Evolutionary conservation across 1,140 invertebrate species (phyloP).

Genomic region (Radopholus similis): DNA sequence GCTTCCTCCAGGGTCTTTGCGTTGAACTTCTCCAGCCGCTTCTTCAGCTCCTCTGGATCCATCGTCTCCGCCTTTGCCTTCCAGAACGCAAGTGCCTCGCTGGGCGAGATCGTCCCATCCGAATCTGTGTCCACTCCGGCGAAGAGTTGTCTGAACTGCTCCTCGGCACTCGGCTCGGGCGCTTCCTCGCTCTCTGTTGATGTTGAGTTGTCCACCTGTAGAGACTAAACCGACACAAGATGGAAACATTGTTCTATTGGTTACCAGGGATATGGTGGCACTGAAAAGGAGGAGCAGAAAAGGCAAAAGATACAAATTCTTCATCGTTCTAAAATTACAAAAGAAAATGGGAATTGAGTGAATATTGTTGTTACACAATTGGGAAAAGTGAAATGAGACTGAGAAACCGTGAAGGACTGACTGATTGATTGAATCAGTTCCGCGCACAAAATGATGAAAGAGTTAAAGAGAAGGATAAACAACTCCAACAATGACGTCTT

Average conservation of each 20-base stretch:
- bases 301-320: too few species aligned
- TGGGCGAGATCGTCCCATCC: not conserved
- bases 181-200: not conserved
- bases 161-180: not conserved
- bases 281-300: not conserved
- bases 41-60: slow-evolving; percentile 4
- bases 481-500: too few species aligned
- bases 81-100: not conserved
- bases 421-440: not conserved
- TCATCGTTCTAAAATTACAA: too few species aligned
- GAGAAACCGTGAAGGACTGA: not conserved
- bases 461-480: not conserved
- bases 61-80: not conserved
- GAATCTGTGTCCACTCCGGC: not conserved
- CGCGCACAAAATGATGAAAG: not conserved
- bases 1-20: slow-evolving; percentile 10
- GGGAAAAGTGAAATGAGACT: too few species aligned
- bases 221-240: not conserved
- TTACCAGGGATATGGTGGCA: not conserved
- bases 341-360: not conserved
- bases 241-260: not conserved
- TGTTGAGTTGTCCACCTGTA: not conserved
- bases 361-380: too few species aligned
- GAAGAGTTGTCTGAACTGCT: slow-evolving; percentile 6
- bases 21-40: not conserved